Evolutionary conservation across 2,797 vertebrate genomes (phyloP), one percentile per base, ranked within the genome.

Genomic region (Tenualosa thibaudeaui): DNA sequence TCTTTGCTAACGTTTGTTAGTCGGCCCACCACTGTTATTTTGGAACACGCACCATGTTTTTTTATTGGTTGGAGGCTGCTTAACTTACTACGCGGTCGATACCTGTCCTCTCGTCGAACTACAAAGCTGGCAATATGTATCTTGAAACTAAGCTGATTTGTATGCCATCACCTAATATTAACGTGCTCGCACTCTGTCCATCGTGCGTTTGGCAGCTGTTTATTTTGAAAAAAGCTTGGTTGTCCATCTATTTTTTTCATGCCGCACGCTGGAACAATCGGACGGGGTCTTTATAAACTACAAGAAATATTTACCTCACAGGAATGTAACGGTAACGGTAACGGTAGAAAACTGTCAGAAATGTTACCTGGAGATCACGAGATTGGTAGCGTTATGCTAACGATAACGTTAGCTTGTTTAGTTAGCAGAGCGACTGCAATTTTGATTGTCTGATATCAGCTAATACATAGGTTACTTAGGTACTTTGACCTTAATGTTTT

Each of bases 101-200:
- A 46, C 71, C 71, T 19, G 15, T 43, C 7, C 71, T 40, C 71
- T 40, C 71, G 40, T 46, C 17, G 15, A 78, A 78, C 71, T 7
- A 19, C 17, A 43, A 19, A 78, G 71, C 40, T 46, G 5, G 31
- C 31, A 37, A 37, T 37, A 26, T 71, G 65, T 13, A 31, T 71
- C 65, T 40, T 40, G 5, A 78, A 71, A 71, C 68, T 71, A 71
- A 71, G 68, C 71, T 43, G 71, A 37, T 78, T 78, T 26, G 40
- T 62, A 51, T 51, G 50, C 50, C 12, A 51, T 51, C 19, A 19
- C 43, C 17, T 19, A 78, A 43, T 0, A 7, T 78, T 19, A 78
- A 43, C 3, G 17, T 78, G 13, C 2, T 71, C 31, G 6, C 3
- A 62, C 8, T n/a, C n/a, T 62, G n/a, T 8, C n/a, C 58, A 62